phyloP scores from a whole-genome alignment of 1,140 invertebrate genomes.

The Anastatus disparis region DNA sequence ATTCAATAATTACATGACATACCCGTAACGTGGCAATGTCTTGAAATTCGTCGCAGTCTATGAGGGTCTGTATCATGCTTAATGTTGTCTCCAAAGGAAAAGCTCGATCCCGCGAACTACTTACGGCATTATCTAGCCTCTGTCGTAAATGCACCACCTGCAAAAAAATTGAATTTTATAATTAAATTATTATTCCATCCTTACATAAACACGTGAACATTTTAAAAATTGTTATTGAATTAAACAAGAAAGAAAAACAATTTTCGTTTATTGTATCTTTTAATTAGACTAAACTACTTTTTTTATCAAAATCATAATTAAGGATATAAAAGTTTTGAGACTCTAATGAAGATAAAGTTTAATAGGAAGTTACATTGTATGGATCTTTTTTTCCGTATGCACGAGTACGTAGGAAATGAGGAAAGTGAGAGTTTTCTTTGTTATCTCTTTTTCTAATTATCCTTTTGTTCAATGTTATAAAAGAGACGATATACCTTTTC shows the following conservation, averaged over 20 bases:
- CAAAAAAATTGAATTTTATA: slow-evolving; percentile 7
- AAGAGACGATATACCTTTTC: neutral
- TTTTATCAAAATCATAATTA: too few species aligned
- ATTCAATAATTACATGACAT: slow-evolving; percentile 49
- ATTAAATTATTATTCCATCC: too few species aligned
- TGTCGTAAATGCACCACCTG: slow-evolving; percentile 87
- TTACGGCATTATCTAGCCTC: slow-evolving; percentile 81
- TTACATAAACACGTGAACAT: too few species aligned
- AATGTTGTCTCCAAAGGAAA: slow-evolving; percentile 83
- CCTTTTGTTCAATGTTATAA: slow-evolving; percentile 15
- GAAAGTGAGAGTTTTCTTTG: slow-evolving; percentile 5
- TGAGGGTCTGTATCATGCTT: slow-evolving; percentile 88
- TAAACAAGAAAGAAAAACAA: neutral
- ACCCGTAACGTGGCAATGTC: slow-evolving; percentile 87
- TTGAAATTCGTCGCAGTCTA: slow-evolving; percentile 95
- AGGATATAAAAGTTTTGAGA: neutral
- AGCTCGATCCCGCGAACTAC: slow-evolving; percentile 84
- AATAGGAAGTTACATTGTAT: slow-evolving; percentile 17
- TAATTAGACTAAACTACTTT: neutral
- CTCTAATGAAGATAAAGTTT: neutral
- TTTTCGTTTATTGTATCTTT: neutral
- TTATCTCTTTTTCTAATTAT: slow-evolving; percentile 21
- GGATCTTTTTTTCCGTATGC: neutral
- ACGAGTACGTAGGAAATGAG: neutral
- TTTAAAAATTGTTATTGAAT: neutral